These are phyloP conservation scores for Geococcyx californianus DNA, from an alignment of 2,113 vertebrate species.

Conservation along the genomic window DNA sequence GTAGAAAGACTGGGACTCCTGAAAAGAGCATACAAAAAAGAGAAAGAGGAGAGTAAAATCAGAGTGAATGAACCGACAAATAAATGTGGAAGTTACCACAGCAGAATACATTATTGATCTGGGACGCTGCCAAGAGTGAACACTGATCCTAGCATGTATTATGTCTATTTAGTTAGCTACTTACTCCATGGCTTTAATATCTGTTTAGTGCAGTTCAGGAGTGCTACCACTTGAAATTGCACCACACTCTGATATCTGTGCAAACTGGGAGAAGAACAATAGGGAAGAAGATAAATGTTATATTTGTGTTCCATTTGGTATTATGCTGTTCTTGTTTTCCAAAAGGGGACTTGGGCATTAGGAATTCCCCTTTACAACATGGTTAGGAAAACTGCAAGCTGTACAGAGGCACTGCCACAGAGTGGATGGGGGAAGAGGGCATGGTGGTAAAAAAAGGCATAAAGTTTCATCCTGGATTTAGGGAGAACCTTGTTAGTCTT, in stretches of 20 bases:
- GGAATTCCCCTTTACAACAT: neutral
- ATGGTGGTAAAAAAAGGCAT: neutral
- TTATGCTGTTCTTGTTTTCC: neutral
- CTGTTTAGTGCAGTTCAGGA: neutral
- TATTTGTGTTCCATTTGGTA: neutral
- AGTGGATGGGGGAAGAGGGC: neutral
- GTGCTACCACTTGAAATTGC: neutral
- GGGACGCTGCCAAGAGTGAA: neutral
- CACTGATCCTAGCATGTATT: neutral
- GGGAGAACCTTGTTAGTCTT: neutral
- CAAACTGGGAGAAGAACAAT: neutral
- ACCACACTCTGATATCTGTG: neutral
- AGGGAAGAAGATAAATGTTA: neutral
- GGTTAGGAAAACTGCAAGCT: neutral
- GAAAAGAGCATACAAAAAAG: neutral
- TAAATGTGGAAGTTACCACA: neutral
- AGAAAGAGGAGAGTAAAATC: neutral
- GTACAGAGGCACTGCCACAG: neutral
- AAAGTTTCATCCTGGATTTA: neutral
- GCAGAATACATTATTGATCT: neutral
- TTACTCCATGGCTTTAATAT: neutral
- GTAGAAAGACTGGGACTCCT: neutral
- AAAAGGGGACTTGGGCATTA: neutral
- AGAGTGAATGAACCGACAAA: neutral
- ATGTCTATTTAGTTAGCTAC: neutral